Evolutionary conservation across 2,797 vertebrate genomes (phyloP), one percentile per base, ranked within the genome.

Genomic region (Epinephelus malabaricus): DNA sequence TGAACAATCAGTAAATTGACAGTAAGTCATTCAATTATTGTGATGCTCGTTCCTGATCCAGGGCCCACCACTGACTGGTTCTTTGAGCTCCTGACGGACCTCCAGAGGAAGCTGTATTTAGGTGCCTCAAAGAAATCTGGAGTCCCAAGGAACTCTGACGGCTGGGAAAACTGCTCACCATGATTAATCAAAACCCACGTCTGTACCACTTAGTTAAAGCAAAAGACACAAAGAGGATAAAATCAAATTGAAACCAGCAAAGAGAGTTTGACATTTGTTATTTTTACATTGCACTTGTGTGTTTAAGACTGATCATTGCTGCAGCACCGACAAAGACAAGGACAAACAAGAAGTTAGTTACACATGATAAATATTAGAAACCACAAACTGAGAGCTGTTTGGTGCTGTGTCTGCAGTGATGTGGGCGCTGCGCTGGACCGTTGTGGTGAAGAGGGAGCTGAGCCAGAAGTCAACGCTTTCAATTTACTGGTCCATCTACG

Each of bases 101-200:
- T 86, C 25, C 78, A 82, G 70, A 73, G 17, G 70, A 84, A 84
- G 56, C 60, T 84, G 63, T 78, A 75, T 56, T 53, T 25, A 1
- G 83, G 81, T 2, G 50, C 47, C 18, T 70, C 49, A 46, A 86
- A 55, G 73, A 84, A 75, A 59, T 21, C 5, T 11, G 66, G 60
- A 62, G 19, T 38, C 51, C 19, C 0, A 8, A 55, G 25, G 15
- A 40, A 4, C 23, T 19, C 34, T 43, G 34, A 38, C 9, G 7
- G 0, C 40, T n/a, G 6, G 2, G 40, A 40, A 56, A 70, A 13
- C 14, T 27, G 9, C 27, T 15, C n/a, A 11, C 9, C 1, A 30
- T 30, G 25, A 27, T 13, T 43, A 23, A 30, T 12, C 43, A 21
- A 2, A 58, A 19, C 56, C 23, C 13, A 17, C 18, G 2, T 43